These are phyloP conservation scores for Ochropacha duplaris DNA, from an alignment of 2,888 invertebrate genomes.

Conservation along the genomic window DNA sequence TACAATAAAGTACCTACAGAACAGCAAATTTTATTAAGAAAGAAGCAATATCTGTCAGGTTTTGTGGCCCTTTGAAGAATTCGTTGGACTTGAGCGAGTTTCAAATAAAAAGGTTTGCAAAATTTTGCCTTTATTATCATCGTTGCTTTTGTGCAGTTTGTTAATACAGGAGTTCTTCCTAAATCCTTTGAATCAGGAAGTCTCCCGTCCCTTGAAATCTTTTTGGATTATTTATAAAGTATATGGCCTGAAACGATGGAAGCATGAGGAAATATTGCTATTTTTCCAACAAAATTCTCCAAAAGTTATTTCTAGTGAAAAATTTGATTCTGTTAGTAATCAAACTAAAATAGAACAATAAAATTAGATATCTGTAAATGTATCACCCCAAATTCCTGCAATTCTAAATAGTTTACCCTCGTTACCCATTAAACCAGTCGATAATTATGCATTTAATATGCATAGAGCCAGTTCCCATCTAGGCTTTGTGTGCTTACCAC, in stretches of 20 bases:
- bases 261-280: neutral
- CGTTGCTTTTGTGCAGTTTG: constrained; percentile 17
- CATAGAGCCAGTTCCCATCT: too few relatives aligned
- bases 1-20: constrained; percentile 22
- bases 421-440: neutral
- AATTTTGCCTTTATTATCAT: constrained; percentile 14
- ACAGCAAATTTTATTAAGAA: constrained; percentile 18
- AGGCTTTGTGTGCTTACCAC: too few relatives aligned
- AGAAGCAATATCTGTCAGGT: constrained; percentile 19
- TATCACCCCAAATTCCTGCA: neutral
- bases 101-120: constrained; percentile 23
- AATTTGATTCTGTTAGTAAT: neutral
- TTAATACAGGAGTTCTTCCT: constrained; percentile 13
- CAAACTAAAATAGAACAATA: neutral
- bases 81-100: constrained; percentile 12
- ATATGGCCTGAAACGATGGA: neutral
- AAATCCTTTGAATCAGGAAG: constrained; percentile 6
- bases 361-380: neutral
- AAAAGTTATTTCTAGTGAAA: neutral
- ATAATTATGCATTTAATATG: neutral
- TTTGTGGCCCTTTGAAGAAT: constrained; percentile 15
- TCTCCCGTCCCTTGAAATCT: constrained; percentile 11
- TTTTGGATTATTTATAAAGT: constrained; percentile 19
- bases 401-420: neutral
- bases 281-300: neutral